Evolutionary conservation across 2,888 invertebrate species (phyloP).

Genomic region (Hedya salicella): DNA sequence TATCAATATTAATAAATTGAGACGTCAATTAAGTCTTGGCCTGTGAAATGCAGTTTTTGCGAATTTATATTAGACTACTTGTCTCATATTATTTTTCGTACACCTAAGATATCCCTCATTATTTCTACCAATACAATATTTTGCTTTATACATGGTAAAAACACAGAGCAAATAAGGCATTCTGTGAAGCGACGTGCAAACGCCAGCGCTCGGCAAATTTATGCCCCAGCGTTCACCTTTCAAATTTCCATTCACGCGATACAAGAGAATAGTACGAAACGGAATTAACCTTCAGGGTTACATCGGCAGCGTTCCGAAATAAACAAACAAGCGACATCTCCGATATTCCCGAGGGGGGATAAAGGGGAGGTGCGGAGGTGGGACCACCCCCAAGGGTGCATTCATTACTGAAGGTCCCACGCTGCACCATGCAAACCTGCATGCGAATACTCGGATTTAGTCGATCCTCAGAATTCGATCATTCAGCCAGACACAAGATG

Average conservation of each 20-base stretch:
- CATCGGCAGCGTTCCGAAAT: constrained; percentile 57
- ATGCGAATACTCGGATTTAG: constrained; percentile 78
- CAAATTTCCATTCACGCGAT: constrained; percentile 40
- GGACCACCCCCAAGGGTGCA: constrained; percentile 52
- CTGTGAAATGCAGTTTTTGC: too few relatives aligned
- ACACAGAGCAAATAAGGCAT: background rate
- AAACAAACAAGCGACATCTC: constrained; percentile 58
- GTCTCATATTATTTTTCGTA: too few relatives aligned
- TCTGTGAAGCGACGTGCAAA: background rate
- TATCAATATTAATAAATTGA: too few relatives aligned
- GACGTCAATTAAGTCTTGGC: too few relatives aligned
- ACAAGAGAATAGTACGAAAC: constrained; percentile 19
- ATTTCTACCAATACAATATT: too few relatives aligned
- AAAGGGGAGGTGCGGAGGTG: constrained; percentile 34
- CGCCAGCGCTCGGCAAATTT: constrained; percentile 18
- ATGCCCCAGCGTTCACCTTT: constrained; percentile 22
- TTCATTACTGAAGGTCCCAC: constrained; percentile 61
- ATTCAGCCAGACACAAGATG: constrained; percentile 52
- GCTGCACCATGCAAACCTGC: constrained; percentile 63
- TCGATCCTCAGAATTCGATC: constrained; percentile 61
- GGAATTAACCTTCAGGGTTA: constrained; percentile 55
- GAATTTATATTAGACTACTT: too few relatives aligned
- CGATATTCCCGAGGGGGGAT: constrained; percentile 49
- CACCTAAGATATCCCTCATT: too few relatives aligned
- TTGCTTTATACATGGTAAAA: background rate